Conservation (phyloP, 35 echinoderm and acorn worm species). For the Stichopus chloronotus region DNA sequence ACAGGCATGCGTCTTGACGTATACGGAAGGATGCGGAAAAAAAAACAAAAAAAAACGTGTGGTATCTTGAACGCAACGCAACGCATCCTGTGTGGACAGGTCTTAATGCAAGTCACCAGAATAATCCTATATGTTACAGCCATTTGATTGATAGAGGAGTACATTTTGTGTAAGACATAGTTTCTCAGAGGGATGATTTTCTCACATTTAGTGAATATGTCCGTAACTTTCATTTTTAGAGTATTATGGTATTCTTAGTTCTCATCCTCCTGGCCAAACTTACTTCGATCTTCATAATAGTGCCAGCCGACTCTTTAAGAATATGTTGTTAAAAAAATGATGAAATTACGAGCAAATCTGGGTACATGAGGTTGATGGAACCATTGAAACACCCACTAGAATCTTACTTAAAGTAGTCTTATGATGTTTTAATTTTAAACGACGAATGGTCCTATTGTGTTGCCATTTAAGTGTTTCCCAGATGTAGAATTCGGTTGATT, state of each 20-base stretch:
- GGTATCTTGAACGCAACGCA: too few relatives aligned
- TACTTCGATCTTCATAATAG: background rate
- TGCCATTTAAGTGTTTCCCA: background rate
- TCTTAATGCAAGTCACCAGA: too few relatives aligned
- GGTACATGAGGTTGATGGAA: background rate
- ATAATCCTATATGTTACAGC: too few relatives aligned
- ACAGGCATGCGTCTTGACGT: too few relatives aligned
- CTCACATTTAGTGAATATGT: background rate
- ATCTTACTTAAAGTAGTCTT: background rate
- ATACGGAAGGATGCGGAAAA: too few relatives aligned
- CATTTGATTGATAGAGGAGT: background rate
- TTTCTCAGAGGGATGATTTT: background rate
- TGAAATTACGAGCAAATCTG: background rate
- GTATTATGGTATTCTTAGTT: background rate
- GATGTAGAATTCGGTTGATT: background rate
- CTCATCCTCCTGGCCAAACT: background rate
- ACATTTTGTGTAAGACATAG: background rate
- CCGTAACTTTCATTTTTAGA: background rate
- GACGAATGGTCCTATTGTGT: background rate
- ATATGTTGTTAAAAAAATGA: background rate
- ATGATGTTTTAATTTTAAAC: background rate
- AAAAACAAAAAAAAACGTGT: too few relatives aligned
- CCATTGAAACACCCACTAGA: background rate
- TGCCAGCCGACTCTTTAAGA: background rate
- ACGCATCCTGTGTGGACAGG: too few relatives aligned